A percentile compares a stretch with the other conserved stretches of the same genome.
Conservation (phyloP, 2,888 invertebrate species). For the Yponomeuta plumbellus region DNA sequence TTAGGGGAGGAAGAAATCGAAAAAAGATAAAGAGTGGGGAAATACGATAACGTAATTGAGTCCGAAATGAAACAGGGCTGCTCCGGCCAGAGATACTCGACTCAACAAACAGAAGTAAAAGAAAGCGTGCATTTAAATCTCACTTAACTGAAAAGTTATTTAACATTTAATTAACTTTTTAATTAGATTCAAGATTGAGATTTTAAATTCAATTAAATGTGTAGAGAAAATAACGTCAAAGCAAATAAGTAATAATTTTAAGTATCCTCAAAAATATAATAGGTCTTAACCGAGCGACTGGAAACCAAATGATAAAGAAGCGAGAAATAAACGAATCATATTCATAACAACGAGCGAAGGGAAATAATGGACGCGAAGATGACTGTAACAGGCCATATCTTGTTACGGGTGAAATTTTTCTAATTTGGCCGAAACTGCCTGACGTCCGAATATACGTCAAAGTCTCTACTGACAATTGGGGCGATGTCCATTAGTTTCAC, state of each 20-base stretch:
- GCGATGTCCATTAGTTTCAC: background rate
- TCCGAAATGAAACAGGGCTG: constrained; percentile 10
- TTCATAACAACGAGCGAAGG: background rate
- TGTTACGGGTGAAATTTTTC: background rate
- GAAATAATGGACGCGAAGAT: background rate
- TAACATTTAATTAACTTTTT: background rate
- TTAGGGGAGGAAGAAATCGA: background rate
- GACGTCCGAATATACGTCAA: background rate
- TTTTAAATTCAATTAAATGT: too few species aligned
- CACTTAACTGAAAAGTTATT: background rate
- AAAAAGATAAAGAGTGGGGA: constrained; percentile 2
- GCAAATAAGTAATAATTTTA: too few species aligned
- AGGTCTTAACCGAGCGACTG: too few species aligned
- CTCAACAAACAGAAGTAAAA: background rate
- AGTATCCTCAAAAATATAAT: too few species aligned
- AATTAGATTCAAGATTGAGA: too few species aligned
- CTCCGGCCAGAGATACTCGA: background rate
- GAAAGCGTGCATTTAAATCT: background rate
- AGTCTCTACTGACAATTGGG: background rate
- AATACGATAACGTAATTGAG: constrained; percentile 10
- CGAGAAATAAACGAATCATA: background rate
- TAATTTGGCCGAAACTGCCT: background rate
- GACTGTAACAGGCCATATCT: background rate
- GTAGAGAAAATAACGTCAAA: too few species aligned
- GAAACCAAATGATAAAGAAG: too few species aligned